Percentiles rank a stretch among this genome's conserved stretches.
Evolutionary conservation across 2,113 vertebrate genomes (phyloP).

Genomic region (Phycodurus eques): DNA sequence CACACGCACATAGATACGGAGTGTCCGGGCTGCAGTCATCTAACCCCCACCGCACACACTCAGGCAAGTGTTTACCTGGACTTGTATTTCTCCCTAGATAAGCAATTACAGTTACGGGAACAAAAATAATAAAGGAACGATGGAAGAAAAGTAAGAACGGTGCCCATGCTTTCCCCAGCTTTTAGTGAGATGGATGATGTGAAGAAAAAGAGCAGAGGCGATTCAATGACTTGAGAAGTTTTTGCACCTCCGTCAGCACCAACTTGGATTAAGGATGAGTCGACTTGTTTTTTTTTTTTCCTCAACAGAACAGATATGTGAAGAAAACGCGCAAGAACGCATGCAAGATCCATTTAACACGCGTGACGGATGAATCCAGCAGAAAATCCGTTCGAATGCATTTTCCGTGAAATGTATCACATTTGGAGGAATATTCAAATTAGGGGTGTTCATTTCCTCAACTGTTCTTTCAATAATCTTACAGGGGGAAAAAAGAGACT

Average conservation of each 20-base stretch:
- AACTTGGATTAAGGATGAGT: slow-evolving; percentile 50
- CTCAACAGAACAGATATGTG: slow-evolving; percentile 24
- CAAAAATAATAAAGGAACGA: slow-evolving; percentile 9
- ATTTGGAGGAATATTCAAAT: slow-evolving; percentile 36
- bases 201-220: neutral
- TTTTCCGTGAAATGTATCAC: slow-evolving; percentile 21
- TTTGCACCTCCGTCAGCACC: slow-evolving; percentile 59
- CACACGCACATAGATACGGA: slow-evolving; percentile 19
- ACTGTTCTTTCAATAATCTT: neutral
- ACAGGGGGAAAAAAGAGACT: neutral
- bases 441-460: slow-evolving; percentile 1
- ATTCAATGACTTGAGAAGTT: slow-evolving; percentile 34
- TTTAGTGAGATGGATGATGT: slow-evolving; percentile 61
- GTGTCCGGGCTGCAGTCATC: neutral
- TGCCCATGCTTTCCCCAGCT: slow-evolving; percentile 37
- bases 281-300: slow-evolving; percentile 15
- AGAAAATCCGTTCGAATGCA: slow-evolving; percentile 16
- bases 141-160: slow-evolving; percentile 23
- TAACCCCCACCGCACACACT: slow-evolving; percentile 10
- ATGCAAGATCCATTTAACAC: slow-evolving; percentile 20
- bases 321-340: slow-evolving; percentile 27
- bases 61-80: slow-evolving; percentile 42
- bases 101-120: slow-evolving; percentile 53
- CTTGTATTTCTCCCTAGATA: slow-evolving; percentile 62
- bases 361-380: slow-evolving; percentile 27